A percentile compares a stretch with the other conserved stretches of the same genome.
Conservation (phyloP, 2,797 vertebrate genomes). For the Brotula barbata region DNA sequence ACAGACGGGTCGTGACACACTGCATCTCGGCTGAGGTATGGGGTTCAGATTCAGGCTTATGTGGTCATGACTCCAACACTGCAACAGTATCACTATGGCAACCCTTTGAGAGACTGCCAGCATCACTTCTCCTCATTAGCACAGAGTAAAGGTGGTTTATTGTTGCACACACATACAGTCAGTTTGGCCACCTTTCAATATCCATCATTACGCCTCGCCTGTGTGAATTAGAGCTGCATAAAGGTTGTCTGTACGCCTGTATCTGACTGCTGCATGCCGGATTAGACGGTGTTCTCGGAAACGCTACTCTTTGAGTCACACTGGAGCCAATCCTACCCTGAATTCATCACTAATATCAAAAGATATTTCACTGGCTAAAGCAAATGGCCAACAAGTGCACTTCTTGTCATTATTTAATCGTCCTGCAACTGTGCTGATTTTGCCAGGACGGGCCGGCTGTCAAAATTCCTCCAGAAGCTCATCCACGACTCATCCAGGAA, state of each 20-base stretch:
- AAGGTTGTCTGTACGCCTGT: background rate
- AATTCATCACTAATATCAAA: constrained; percentile 61
- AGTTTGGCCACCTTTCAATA: constrained; percentile 50
- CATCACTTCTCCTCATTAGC: constrained; percentile 67
- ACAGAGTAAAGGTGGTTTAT: constrained; percentile 63
- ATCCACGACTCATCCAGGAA: too few relatives aligned
- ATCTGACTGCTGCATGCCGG: constrained; percentile 10
- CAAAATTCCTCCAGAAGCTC: too few relatives aligned
- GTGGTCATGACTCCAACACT: constrained; percentile 61
- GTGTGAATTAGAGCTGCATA: constrained; percentile 13
- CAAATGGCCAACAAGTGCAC: constrained; percentile 48
- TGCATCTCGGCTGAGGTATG: constrained; percentile 14
- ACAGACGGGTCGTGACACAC: constrained; percentile 19
- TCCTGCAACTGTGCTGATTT: too few relatives aligned
- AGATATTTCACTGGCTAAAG: constrained; percentile 35
- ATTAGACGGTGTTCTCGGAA: constrained; percentile 7
- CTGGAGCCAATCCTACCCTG: constrained; percentile 36
- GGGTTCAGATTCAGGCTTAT: constrained; percentile 33
- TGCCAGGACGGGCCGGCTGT: too few relatives aligned
- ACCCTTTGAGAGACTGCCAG: constrained; percentile 62
- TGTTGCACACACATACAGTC: constrained; percentile 48
- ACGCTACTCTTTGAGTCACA: constrained; percentile 48
- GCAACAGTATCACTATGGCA: constrained; percentile 63
- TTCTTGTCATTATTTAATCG: constrained; percentile 20
- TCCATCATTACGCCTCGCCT: constrained; percentile 30